These are phyloP conservation scores for Trachelus stipa DNA, from an alignment of 2,888 invertebrate species.

Conservation along the genomic window DNA sequence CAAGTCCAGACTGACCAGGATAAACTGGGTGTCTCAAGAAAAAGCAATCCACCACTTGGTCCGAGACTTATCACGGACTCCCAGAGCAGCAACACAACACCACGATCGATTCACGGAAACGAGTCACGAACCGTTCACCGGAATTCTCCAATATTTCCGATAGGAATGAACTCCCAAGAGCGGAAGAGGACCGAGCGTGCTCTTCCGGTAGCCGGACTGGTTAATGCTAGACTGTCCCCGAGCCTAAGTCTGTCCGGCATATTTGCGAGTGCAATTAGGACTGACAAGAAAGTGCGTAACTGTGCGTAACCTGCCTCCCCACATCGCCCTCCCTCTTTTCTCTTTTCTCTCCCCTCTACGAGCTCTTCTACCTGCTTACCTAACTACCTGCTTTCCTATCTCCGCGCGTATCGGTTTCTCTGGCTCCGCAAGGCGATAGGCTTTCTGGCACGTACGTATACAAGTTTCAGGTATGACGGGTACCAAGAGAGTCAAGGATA, in stretches of 20 bases:
- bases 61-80: not conserved
- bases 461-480: not conserved
- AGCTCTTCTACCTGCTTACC: not conserved
- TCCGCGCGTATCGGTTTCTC: not conserved
- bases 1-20: not conserved
- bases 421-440: not conserved
- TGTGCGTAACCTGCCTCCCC: not conserved
- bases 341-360: not conserved
- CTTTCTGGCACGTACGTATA: not conserved
- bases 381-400: slow-evolving; percentile 1
- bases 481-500: not conserved
- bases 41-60: not conserved
- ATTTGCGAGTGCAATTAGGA: slow-evolving; percentile 28
- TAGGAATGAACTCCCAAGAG: not conserved
- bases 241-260: not conserved
- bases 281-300: slow-evolving; percentile 32
- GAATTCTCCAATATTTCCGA: not conserved
- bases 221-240: not conserved
- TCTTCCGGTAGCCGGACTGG: not conserved
- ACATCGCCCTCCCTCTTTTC: not conserved
- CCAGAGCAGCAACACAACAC: not conserved
- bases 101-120: not conserved
- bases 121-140: not conserved
- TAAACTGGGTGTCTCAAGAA: not conserved
- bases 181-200: not conserved